Percentiles rank a stretch among this genome's conserved stretches.
Evolutionary conservation across 2,113 vertebrate species (phyloP).

Genomic region (Egretta garzetta): DNA sequence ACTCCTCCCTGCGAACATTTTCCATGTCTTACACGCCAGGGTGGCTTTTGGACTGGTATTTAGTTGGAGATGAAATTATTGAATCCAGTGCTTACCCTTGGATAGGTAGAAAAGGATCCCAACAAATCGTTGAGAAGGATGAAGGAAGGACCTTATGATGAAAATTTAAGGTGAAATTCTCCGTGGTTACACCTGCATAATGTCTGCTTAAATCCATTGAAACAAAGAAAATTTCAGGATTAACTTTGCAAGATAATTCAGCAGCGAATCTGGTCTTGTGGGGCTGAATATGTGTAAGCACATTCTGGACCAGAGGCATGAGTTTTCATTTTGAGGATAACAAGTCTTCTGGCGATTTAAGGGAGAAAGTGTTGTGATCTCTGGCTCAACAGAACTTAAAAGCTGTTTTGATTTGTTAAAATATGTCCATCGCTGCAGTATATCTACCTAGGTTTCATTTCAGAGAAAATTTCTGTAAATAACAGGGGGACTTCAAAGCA

Average conservation of each 20-base stretch:
- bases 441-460: conserved; percentile 38
- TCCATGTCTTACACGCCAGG: neutral
- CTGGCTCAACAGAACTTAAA: neutral
- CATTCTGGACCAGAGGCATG: neutral
- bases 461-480: neutral
- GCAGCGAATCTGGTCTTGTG: neutral
- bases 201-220: neutral
- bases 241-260: neutral
- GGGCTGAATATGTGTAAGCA: neutral
- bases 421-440: neutral
- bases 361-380: neutral
- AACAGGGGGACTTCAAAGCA: conserved; percentile 39
- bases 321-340: neutral
- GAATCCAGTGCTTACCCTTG: neutral
- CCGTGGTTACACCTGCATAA: neutral
- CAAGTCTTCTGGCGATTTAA: neutral
- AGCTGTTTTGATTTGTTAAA: conserved; percentile 28
- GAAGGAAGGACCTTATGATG: neutral
- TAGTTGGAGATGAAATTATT: neutral
- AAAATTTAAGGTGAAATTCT: neutral
- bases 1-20: neutral
- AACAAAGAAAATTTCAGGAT: neutral
- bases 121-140: neutral
- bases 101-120: neutral
- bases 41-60: neutral